Evolutionary conservation across 1,140 invertebrate species (phyloP).

Genomic region (Macrocentrus cingulum): DNA sequence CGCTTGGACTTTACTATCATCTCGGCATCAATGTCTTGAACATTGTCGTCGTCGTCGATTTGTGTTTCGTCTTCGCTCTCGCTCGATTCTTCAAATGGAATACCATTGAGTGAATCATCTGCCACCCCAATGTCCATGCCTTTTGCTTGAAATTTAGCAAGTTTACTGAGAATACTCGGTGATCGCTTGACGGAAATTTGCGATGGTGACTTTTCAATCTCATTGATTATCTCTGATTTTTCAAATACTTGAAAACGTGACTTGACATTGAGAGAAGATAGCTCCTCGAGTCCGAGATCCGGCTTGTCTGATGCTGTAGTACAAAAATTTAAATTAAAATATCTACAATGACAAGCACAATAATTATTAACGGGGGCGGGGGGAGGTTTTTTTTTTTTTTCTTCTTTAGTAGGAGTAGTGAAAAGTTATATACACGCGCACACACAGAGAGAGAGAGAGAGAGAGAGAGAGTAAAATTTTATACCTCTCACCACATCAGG

Average conservation of each 20-base stretch:
- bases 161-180: slow-evolving; percentile 76
- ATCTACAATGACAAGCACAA: no score
- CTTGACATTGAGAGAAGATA: slow-evolving; percentile 80
- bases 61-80: slow-evolving; percentile 65
- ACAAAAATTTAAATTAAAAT: no score
- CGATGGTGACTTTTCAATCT: slow-evolving; percentile 63
- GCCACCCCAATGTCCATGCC: slow-evolving; percentile 78
- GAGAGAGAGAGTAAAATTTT: no score
- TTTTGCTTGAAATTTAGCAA: slow-evolving; percentile 80
- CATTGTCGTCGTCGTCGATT: slow-evolving; percentile 60
- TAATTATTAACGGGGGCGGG: no score
- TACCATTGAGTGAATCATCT: slow-evolving; percentile 73
- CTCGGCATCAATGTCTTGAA: slow-evolving; percentile 54
- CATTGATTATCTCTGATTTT: slow-evolving; percentile 59
- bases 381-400: no score
- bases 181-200: slow-evolving; percentile 71
- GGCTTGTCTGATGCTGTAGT: slow-evolving; percentile 80
- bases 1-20: slow-evolving; percentile 61
- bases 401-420: no score
- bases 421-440: no score
- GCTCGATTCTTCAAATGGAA: slow-evolving; percentile 66
- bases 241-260: slow-evolving; percentile 86
- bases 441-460: no score
- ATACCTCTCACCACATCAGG: slow-evolving; percentile 89
- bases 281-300: slow-evolving; percentile 82